Evolutionary conservation across 2,797 vertebrate genomes (phyloP), one percentile per base, ranked within the genome.

Genomic region (Hippopotamyrus pictus): DNA sequence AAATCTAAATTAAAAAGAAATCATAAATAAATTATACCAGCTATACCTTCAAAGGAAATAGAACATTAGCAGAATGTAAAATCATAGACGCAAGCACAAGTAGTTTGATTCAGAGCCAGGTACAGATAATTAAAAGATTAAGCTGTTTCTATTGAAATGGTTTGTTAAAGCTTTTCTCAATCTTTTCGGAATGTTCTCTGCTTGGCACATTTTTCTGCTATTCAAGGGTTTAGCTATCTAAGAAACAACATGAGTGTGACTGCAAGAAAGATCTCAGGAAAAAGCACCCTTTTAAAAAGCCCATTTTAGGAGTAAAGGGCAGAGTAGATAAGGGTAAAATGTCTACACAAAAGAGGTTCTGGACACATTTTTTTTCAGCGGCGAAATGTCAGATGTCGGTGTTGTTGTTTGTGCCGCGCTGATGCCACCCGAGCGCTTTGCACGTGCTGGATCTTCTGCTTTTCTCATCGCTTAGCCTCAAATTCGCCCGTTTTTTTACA

Each of bases 251-350:
- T 53, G 22, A 53, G 29, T 29, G 12, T 6, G 19, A 86, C 51
- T 86, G 48, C 48, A 14, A 50, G 50, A 51, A 86, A 3, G 83
- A 86, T 33, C 41, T 82, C 41, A 12, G 48, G 50, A 25, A 86
- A 53, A 86, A 86, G 46, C 50, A 51, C 29, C 83, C 83, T 86
- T 86, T 86, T 86, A 86, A n/a, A 86, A 51, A 54, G 48, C 19
- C 22, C 14, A 12, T 53, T 86, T 86, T 5, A 54, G 22, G 19
- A 54, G 22, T 17, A 51, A 86, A 51, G 48, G 8, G 22, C 46
- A 51, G 22, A 2, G 50, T 84, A 48, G 50, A n/a, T 53, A 51
- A 86, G 83, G 83, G 9, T 51, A 51, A 51, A 51, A 50, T 17
- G 22, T 53, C 46, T 33, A 29, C 44, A 46, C 22, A 53, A 85